Conservation (phyloP, 2,888 invertebrate genomes). For the Chymomyza amoena region DNA sequence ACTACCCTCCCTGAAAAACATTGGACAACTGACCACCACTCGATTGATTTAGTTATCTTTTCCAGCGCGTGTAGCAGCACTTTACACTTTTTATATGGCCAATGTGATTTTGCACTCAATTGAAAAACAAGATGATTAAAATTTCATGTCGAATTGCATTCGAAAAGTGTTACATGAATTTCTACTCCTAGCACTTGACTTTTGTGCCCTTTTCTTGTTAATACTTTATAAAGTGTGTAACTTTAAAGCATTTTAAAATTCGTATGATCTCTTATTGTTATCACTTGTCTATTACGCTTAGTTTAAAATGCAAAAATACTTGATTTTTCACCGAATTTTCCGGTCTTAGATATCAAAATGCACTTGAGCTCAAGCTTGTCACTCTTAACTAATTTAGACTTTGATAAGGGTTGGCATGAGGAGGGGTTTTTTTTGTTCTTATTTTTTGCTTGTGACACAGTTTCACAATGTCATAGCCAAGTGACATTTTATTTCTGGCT, state of each 20-base stretch:
- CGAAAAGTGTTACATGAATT: constrained; percentile 48
- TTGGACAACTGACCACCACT: constrained; percentile 43
- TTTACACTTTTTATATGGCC: constrained; percentile 48
- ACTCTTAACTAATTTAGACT: constrained; percentile 21
- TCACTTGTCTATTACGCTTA: constrained; percentile 5
- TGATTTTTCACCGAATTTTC: constrained; percentile 11
- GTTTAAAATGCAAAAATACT: constrained; percentile 11
- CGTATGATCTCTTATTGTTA: constrained; percentile 29
- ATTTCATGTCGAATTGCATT: constrained; percentile 59
- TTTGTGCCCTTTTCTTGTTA: not conserved
- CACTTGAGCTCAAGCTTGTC: constrained; percentile 5
- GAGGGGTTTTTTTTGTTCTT: constrained; percentile 1
- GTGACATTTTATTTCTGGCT: not conserved
- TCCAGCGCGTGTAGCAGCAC: constrained; percentile 23
- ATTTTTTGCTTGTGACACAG: not conserved
- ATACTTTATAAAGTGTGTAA: constrained; percentile 4
- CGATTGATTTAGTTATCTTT: constrained; percentile 20
- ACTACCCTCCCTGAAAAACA: constrained; percentile 2
- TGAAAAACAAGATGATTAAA: constrained; percentile 70
- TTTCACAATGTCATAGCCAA: not conserved
- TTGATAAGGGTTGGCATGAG: constrained; percentile 30
- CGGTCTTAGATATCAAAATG: not conserved
- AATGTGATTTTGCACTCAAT: constrained; percentile 78
- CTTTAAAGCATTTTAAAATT: constrained; percentile 10
- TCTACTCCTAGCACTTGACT: constrained; percentile 33